phyloP scores from a whole-genome alignment of 2,113 vertebrate genomes.

The Pelecanoides urinatrix region DNA sequence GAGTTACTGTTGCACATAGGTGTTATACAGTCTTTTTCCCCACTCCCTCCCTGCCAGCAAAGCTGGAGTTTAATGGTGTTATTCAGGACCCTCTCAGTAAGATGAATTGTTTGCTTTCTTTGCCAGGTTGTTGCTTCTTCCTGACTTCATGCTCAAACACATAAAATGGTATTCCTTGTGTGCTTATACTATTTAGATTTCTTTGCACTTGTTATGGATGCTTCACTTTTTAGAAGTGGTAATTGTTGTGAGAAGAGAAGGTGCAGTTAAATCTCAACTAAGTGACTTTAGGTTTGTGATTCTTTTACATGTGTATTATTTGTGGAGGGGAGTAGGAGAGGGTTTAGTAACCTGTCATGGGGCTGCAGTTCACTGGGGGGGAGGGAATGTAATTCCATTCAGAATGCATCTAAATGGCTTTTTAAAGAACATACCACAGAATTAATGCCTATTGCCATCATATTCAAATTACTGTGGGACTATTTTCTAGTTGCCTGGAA shows the following conservation, averaged over 20 bases:
- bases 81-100: background rate
- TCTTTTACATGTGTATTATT: background rate
- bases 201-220: background rate
- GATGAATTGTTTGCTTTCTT: background rate
- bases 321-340: background rate
- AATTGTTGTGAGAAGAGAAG: background rate
- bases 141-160: background rate
- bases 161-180: background rate
- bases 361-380: background rate
- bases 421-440: background rate
- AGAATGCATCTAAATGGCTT: background rate
- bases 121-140: background rate
- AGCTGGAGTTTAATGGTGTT: background rate
- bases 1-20: background rate
- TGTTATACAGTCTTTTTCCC: background rate
- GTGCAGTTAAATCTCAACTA: background rate
- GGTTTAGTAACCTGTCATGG: background rate
- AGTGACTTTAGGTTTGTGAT: background rate
- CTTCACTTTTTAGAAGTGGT: background rate
- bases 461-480: background rate
- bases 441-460: background rate
- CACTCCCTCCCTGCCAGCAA: background rate
- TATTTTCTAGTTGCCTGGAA: background rate
- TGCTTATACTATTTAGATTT: background rate
- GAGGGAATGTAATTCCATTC: background rate